These are phyloP conservation scores for Discoglossus pictus DNA, from an alignment of 2,797 vertebrate species.

Conservation along the genomic window DNA sequence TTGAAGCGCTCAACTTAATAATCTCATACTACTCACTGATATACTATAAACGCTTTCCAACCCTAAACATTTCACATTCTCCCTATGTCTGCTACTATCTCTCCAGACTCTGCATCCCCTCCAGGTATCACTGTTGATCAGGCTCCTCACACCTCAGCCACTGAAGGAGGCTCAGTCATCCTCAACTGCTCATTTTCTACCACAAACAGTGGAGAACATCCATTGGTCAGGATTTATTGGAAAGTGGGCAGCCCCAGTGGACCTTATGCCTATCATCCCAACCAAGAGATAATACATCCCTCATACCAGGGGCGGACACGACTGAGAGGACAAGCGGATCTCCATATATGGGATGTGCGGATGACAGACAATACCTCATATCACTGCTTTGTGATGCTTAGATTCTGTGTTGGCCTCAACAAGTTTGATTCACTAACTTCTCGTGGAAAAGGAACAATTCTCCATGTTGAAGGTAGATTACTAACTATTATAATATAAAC, in stretches of 20 bases:
- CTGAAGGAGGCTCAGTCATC: background rate
- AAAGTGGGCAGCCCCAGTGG: constrained; percentile 18
- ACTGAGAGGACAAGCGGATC: background rate
- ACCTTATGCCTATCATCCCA: constrained; percentile 30
- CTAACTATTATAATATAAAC: too few relatives aligned
- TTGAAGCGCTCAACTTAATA: too few relatives aligned
- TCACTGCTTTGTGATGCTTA: constrained; percentile 28
- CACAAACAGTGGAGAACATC: background rate
- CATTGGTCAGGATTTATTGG: constrained; percentile 17
- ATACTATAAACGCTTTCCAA: too few relatives aligned
- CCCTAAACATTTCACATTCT: too few relatives aligned
- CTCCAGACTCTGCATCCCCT: background rate
- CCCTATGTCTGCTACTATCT: background rate
- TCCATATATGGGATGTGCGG: constrained; percentile 1
- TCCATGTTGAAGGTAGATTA: too few relatives aligned
- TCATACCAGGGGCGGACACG: background rate
- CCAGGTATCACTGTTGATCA: background rate
- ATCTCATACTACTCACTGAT: too few relatives aligned
- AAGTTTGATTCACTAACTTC: background rate
- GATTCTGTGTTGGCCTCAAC: background rate
- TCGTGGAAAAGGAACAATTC: constrained; percentile 16
- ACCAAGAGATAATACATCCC: constrained; percentile 22
- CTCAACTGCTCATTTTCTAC: constrained; percentile 3
- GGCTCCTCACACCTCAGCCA: background rate
- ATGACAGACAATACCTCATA: background rate